Conservation (phyloP, 2,113 vertebrate genomes). For the Psettodes erumei region DNA sequence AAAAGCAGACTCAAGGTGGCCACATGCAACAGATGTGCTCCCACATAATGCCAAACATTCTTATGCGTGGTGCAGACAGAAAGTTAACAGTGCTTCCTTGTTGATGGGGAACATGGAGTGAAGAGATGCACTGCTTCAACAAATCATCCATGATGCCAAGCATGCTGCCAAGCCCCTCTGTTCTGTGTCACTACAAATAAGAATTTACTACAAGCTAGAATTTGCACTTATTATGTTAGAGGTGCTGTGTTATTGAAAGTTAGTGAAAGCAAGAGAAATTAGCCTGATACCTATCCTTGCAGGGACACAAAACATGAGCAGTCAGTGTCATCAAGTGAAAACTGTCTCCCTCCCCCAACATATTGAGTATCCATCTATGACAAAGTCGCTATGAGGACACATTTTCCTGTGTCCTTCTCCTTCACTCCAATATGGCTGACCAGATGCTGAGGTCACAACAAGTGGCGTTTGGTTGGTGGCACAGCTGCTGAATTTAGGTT, state of each 20-base stretch:
- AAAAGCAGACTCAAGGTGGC: no score
- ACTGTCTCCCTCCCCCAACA: slow-evolving; percentile 31
- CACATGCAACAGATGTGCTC: neutral
- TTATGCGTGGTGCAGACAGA: neutral
- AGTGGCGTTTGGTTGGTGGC: slow-evolving; percentile 64
- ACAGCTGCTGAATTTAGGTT: slow-evolving; percentile 76
- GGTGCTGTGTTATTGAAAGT: neutral
- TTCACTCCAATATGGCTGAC: slow-evolving; percentile 68
- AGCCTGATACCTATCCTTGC: neutral
- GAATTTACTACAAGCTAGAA: neutral
- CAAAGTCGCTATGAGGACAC: slow-evolving; percentile 66
- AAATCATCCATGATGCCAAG: neutral
- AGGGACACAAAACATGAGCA: slow-evolving; percentile 20
- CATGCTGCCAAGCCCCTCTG: no score
- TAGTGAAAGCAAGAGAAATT: slow-evolving; percentile 19
- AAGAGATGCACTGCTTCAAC: neutral
- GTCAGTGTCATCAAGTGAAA: slow-evolving; percentile 34
- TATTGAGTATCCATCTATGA: slow-evolving; percentile 26
- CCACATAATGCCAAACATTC: neutral
- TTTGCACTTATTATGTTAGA: slow-evolving; percentile 9
- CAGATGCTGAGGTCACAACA: slow-evolving; percentile 79
- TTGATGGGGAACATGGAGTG: no score
- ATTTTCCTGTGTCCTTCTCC: slow-evolving; percentile 70
- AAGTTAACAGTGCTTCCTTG: neutral
- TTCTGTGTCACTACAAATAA: neutral